Evolutionary conservation across 2,888 invertebrate genomes (phyloP).

Genomic region (Epiblema foenella): DNA sequence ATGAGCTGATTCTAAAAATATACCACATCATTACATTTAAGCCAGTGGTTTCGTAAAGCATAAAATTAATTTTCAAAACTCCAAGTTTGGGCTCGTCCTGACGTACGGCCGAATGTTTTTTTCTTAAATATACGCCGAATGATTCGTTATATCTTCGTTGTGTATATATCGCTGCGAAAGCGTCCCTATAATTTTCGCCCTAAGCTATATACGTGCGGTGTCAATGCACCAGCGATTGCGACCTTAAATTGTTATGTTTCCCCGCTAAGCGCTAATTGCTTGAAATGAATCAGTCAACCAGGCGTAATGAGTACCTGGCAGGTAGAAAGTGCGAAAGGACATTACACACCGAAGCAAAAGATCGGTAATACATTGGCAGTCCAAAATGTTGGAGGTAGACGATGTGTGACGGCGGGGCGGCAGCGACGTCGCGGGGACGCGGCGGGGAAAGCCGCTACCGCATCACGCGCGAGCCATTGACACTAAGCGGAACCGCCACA

Average conservation of each 20-base stretch:
- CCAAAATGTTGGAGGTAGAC: constrained; percentile 57
- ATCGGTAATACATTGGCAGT: constrained; percentile 51
- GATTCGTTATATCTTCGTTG: too few relatives aligned
- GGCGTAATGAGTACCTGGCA: constrained; percentile 57
- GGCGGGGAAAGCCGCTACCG: constrained; percentile 76
- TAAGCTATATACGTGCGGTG: constrained; percentile 63
- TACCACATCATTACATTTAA: too few relatives aligned
- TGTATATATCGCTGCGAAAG: constrained; percentile 60
- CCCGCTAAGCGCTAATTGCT: constrained; percentile 64
- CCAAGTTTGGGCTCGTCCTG: too few relatives aligned
- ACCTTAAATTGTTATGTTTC: constrained; percentile 64
- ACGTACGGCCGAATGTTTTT: too few relatives aligned
- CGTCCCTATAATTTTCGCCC: constrained; percentile 48
- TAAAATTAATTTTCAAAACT: too few relatives aligned
- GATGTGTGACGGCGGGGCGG: constrained; percentile 59
- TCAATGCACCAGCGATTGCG: constrained; percentile 68
- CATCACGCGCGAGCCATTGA: constrained; percentile 75
- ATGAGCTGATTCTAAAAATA: too few relatives aligned
- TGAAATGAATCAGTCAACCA: constrained; percentile 59
- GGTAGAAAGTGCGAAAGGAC: constrained; percentile 66
- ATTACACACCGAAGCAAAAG: constrained; percentile 51
- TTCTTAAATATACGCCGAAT: too few relatives aligned
- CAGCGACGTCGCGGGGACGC: constrained; percentile 57
- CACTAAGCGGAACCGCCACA: constrained; percentile 69
- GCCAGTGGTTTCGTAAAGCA: too few relatives aligned